Conservation (phyloP, 1,140 invertebrate species). For the Periplaneta americana region DNA sequence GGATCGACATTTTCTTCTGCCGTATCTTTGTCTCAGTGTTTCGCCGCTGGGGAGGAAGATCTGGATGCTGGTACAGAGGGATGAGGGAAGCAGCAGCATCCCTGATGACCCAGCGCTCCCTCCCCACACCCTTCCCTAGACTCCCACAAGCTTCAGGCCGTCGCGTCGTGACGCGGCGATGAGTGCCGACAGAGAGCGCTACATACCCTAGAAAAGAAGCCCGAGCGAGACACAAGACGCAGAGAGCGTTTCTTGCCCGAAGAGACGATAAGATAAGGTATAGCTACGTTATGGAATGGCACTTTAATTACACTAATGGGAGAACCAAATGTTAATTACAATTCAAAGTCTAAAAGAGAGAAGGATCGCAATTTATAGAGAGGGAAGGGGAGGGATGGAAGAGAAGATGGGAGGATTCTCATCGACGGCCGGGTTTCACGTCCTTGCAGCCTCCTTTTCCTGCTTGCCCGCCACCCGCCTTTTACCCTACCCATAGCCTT, state of each 20-base stretch:
- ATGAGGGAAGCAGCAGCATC: not conserved
- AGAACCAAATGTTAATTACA: slow-evolving; percentile 66
- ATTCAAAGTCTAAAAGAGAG: slow-evolving; percentile 60
- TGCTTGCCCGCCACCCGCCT: not conserved
- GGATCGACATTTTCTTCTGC: not conserved
- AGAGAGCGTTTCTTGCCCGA: not conserved
- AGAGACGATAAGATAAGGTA: slow-evolving; percentile 8
- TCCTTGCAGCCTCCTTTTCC: not conserved
- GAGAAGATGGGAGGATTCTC: not conserved
- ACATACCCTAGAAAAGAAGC: not conserved
- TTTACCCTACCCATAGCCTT: not conserved
- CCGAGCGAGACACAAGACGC: not conserved
- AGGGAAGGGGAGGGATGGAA: slow-evolving; percentile 21
- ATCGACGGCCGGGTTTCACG: not conserved
- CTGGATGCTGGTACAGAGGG: not conserved
- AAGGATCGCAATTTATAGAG: slow-evolving; percentile 37
- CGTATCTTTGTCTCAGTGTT: not conserved
- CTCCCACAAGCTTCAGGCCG: not conserved
- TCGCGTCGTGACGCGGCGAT: not conserved
- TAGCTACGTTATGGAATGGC: slow-evolving; percentile 47
- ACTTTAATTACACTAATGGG: slow-evolving; percentile 67
- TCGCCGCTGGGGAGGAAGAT: not conserved
- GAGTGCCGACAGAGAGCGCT: not conserved
- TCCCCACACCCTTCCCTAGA: no score
- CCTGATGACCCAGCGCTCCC: not conserved